Percentiles rank a stretch among this genome's conserved stretches.
Evolutionary conservation across 2,888 invertebrate genomes (phyloP).

Genomic region (Perizoma affinitatum): DNA sequence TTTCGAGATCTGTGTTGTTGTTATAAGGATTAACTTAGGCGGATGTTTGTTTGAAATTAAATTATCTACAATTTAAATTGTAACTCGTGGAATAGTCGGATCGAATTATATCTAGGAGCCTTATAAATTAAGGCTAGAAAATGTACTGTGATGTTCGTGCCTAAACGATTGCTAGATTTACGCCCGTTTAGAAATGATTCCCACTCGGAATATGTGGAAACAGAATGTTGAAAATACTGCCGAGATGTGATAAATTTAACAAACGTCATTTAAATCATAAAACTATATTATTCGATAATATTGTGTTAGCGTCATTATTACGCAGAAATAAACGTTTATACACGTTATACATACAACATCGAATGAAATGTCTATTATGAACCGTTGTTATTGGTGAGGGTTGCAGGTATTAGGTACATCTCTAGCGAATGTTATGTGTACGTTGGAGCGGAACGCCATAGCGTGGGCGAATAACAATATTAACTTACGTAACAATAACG

Average conservation of each 20-base stretch:
- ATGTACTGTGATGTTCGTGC: slow-evolving; percentile 21
- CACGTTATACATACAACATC: slow-evolving; percentile 4
- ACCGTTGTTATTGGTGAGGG: slow-evolving; percentile 19
- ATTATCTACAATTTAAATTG: slow-evolving; percentile 12
- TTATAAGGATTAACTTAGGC: slow-evolving; percentile 26
- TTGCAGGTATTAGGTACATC: not conserved
- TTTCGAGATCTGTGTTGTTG: slow-evolving; percentile 33
- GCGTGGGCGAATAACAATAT: slow-evolving; percentile 7
- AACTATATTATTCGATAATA: slow-evolving; percentile 5
- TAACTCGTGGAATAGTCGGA: slow-evolving; percentile 8
- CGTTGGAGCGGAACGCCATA: slow-evolving; percentile 11
- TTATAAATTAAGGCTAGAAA: not conserved
- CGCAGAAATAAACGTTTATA: slow-evolving; percentile 15
- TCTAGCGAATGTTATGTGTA: not conserved
- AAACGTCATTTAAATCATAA: slow-evolving; percentile 3
- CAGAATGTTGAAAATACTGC: slow-evolving; percentile 32
- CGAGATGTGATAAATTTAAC: slow-evolving; percentile 23
- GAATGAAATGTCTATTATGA: slow-evolving; percentile 5
- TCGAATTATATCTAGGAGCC: slow-evolving; percentile 2
- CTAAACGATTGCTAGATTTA: slow-evolving; percentile 8
- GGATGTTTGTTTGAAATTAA: slow-evolving; percentile 27
- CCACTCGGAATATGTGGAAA: not conserved
- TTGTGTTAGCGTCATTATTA: slow-evolving; percentile 6
- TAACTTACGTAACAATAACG: slow-evolving; percentile 12
- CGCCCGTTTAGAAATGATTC: slow-evolving; percentile 5